Evolutionary conservation across 2,888 invertebrate genomes (phyloP).

Genomic region (Drosophila histrio): DNA sequence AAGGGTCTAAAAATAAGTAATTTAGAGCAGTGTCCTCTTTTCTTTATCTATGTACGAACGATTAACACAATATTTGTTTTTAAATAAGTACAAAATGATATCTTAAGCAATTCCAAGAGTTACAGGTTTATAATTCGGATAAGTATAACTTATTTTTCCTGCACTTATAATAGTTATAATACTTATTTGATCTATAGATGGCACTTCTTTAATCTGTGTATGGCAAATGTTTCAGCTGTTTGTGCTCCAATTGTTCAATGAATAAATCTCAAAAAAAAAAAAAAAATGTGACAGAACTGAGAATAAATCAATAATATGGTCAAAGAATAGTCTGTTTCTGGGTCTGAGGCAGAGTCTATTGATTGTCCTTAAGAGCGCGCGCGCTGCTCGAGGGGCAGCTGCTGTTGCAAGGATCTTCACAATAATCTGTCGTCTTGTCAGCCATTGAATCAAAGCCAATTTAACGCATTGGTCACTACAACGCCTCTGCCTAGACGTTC

Average conservation of each 20-base stretch:
- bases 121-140: background rate
- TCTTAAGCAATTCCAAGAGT: background rate
- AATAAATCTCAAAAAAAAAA: conserved; percentile 48
- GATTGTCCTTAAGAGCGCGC: conserved; percentile 32
- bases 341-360: background rate
- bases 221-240: conserved; percentile 27
- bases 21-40: no score
- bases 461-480: conserved; percentile 74
- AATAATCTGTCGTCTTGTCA: conserved; percentile 61
- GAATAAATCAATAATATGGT: conserved; percentile 67
- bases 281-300: conserved; percentile 24
- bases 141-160: background rate
- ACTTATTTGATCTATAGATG: background rate
- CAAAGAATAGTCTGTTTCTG: conserved; percentile 9
- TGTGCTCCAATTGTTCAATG: conserved; percentile 44
- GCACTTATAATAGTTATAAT: background rate
- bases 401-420: conserved; percentile 34
- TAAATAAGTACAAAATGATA: no score
- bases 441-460: conserved; percentile 67
- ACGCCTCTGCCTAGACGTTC: conserved; percentile 43
- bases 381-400: conserved; percentile 19
- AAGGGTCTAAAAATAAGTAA: no score
- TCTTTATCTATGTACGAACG: no score
- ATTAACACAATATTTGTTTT: no score
- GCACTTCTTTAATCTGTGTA: background rate